Conservation (phyloP, 2,797 vertebrate genomes). For the Brachyrhaphis roseni region DNA sequence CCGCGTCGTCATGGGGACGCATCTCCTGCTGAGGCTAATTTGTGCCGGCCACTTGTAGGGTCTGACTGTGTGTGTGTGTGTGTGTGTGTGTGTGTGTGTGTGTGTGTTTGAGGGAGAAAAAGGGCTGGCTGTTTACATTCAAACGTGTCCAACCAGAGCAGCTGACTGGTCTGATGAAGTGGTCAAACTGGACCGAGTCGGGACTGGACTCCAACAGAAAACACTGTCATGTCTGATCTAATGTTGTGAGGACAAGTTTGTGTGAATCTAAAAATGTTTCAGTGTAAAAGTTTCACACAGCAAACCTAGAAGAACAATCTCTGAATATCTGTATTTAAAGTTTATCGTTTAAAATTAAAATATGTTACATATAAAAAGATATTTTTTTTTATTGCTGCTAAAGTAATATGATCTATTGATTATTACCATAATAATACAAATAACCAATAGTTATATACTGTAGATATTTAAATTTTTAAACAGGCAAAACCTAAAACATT, state of each 20-base stretch:
- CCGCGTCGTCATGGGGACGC: conserved; percentile 75
- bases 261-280: no score
- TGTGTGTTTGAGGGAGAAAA: conserved; percentile 22
- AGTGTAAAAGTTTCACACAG: no score
- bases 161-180: neutral
- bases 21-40: conserved; percentile 84
- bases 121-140: conserved; percentile 60
- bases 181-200: neutral
- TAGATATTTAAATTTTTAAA: neutral
- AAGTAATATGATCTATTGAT: neutral
- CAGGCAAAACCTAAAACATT: neutral
- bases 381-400: no score
- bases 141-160: conserved; percentile 32
- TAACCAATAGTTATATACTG: neutral
- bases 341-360: no score
- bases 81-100: conserved; percentile 19
- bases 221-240: neutral
- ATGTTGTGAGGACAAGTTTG: neutral
- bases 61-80: conserved; percentile 16
- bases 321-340: no score
- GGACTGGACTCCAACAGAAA: neutral
- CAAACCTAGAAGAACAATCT: no score
- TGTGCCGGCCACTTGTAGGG: conserved; percentile 77
- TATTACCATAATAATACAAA: neutral
- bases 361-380: neutral